Evolutionary conservation across 64 coral and sea anemone genomes (phyloP).

Genomic region (Pocillopora verrucosa): DNA sequence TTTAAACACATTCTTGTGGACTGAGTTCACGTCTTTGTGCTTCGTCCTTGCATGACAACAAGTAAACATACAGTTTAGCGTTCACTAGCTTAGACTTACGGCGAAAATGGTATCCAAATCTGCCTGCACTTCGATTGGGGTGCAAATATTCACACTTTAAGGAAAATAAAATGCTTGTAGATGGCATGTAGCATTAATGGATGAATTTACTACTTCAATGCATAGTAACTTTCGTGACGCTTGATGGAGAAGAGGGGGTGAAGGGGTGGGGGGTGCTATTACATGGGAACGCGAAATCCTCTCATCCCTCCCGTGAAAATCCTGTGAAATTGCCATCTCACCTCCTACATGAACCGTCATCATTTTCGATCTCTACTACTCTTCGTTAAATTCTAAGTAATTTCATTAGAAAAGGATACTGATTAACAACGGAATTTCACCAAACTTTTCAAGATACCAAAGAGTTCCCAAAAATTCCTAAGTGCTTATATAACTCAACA

Average conservation of each 20-base stretch:
- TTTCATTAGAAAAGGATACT: too few relatives aligned
- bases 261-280: too few relatives aligned
- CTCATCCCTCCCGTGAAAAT: too few relatives aligned
- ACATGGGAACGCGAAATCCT: too few relatives aligned
- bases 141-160: neutral
- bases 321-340: too few relatives aligned
- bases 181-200: neutral
- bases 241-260: neutral
- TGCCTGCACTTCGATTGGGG: neutral
- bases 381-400: too few relatives aligned
- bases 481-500: too few relatives aligned
- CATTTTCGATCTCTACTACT: too few relatives aligned
- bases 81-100: neutral
- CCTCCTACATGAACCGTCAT: too few relatives aligned
- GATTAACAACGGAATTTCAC: too few relatives aligned
- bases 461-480: too few relatives aligned
- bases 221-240: slow-evolving; percentile 8
- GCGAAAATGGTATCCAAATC: neutral
- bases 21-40: neutral
- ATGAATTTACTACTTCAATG: neutral
- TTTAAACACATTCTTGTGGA: slow-evolving; percentile 16
- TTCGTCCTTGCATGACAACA: slow-evolving; percentile 19
- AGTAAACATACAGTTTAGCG: neutral
- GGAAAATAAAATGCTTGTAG: neutral
- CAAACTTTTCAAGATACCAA: too few relatives aligned